phyloP scores from a whole-genome alignment of 2,888 invertebrate genomes.

The Hypena proboscidalis region DNA sequence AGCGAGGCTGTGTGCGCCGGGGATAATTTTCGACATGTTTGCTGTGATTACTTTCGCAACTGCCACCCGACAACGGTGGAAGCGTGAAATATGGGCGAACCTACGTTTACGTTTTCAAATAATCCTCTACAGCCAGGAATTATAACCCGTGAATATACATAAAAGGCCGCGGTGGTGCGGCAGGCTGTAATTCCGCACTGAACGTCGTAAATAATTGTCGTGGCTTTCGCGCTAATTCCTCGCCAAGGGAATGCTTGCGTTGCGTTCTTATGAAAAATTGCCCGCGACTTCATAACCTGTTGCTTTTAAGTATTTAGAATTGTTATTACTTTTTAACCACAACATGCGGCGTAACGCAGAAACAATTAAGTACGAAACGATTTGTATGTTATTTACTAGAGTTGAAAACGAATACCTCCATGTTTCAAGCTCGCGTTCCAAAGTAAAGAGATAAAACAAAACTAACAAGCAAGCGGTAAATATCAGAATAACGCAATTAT shows the following conservation, averaged over 20 bases:
- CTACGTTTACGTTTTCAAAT: conserved; percentile 76
- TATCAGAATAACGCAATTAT: conserved; percentile 7
- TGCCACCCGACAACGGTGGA: conserved; percentile 62
- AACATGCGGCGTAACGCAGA: neutral
- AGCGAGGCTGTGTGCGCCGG: too few species aligned
- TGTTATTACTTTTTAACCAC: conserved; percentile 19
- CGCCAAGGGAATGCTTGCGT: conserved; percentile 54
- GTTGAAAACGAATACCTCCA: neutral
- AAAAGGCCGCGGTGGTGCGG: conserved; percentile 63
- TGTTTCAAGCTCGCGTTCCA: too few species aligned
- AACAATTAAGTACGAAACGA: neutral
- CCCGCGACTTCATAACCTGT: conserved; percentile 42
- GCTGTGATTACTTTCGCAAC: conserved; percentile 74
- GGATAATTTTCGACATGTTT: conserved; percentile 72
- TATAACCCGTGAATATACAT: conserved; percentile 78
- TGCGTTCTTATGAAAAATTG: conserved; percentile 55
- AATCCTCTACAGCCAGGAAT: conserved; percentile 69
- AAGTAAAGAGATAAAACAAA: too few species aligned
- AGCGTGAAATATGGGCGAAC: conserved; percentile 71
- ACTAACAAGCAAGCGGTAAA: conserved; percentile 4
- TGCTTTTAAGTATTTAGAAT: conserved; percentile 28
- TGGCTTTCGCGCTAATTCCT: conserved; percentile 71
- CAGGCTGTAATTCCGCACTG: conserved; percentile 66
- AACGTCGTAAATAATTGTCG: conserved; percentile 77
- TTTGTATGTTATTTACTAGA: neutral